These are phyloP conservation scores for Argopecten irradians DNA, from an alignment of 1,140 invertebrate species.

Conservation along the genomic window DNA sequence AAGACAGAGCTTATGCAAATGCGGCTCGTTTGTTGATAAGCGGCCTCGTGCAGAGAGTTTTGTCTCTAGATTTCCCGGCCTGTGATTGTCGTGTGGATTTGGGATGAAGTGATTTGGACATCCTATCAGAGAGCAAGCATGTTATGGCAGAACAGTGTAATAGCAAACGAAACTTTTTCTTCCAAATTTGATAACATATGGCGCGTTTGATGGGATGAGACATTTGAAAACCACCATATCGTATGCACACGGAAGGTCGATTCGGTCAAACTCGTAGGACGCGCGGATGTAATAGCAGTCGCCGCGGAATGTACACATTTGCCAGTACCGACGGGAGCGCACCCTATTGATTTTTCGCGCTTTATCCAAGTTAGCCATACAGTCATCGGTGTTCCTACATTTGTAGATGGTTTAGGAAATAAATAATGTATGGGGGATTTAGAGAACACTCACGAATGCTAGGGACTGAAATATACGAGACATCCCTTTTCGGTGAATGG, in stretches of 20 bases:
- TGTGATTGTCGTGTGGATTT: neutral
- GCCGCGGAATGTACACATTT: slow-evolving; percentile 11
- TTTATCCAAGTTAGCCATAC: slow-evolving; percentile 21
- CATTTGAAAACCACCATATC: slow-evolving; percentile 21
- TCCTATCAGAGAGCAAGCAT: neutral
- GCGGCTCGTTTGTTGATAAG: neutral
- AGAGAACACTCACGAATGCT: slow-evolving; percentile 6
- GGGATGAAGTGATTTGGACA: neutral
- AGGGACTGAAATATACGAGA: neutral
- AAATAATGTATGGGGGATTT: slow-evolving; percentile 21
- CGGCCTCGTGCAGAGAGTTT: neutral
- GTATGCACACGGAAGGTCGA: slow-evolving; percentile 14
- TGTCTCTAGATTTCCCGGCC: neutral
- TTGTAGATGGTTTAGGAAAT: slow-evolving; percentile 22
- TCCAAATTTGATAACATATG: slow-evolving; percentile 12
- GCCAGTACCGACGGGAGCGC: neutral
- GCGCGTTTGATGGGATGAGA: neutral
- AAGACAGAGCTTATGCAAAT: slow-evolving; percentile 8
- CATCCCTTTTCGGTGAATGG: slow-evolving; percentile 7
- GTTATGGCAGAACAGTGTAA: neutral
- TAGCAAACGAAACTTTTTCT: neutral
- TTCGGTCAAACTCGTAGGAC: slow-evolving; percentile 1
- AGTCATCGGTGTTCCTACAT: slow-evolving; percentile 15
- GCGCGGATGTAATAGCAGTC: slow-evolving; percentile 6
- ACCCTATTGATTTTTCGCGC: neutral